Evolutionary conservation across 2,797 vertebrate genomes (phyloP), one percentile per base, ranked within the genome.

Genomic region (Prionace glauca): DNA sequence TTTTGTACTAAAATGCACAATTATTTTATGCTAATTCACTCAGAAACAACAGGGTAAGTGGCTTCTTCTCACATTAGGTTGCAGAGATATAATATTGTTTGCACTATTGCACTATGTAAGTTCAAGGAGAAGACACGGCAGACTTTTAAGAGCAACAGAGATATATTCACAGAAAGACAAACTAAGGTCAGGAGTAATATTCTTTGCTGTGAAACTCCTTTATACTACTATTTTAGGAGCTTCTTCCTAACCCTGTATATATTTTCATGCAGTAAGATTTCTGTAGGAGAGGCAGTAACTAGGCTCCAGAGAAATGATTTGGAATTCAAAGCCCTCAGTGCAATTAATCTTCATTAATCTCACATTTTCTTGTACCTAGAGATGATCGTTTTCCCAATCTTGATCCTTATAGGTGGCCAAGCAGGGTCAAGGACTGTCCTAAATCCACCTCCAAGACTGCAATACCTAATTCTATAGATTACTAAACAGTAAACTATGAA

Each of bases 1-100:
- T 72, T 94, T 45, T 94, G 93, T 72, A 74, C 71, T 72, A 94
- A 74, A 94, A 72, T 94, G 93, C 69, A 72, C 93, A 72, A 72
- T 94, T 29, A 74, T 94, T 72, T 71, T 45, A 72, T 74, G 69
- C 93, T 72, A 94, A 72, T 72, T 74, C 93, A 94, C 71, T 74
- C 93, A 16, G 93, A 92, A 92, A 92, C 93, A 74, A 41, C 45
- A 56, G 93, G 69, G 41, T 74, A 94, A 72, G 45, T 94, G 67
- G 93, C 69, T 74, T 32, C 41, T 72, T 94, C 93, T 94, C 45
- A 50, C 69, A 94, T 74, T 74, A 29, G 29, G 24, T 74, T 45
- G 50, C 41, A 50, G 41, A 94, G 69, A 74, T 67, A 74, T 74
- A 72, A 29, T 41, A 94, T 74, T 74, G 56, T 74, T 74, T 67